A percentile compares a stretch with the other conserved stretches of the same genome.
Conservation (phyloP, 1,140 invertebrate species). For the Hycleus cichorii region DNA sequence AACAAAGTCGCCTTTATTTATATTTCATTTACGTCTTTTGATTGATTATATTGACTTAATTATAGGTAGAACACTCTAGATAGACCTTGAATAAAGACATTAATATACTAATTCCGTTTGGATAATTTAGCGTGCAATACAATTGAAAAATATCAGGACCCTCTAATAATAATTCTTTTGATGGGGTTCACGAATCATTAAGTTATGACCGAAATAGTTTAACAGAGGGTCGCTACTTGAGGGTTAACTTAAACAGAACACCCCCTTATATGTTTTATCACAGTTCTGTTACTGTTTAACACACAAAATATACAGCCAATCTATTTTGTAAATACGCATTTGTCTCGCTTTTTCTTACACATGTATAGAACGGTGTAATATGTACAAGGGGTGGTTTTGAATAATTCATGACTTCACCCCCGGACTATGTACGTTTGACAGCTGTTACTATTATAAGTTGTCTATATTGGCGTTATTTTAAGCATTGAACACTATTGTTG, state of each 20-base stretch:
- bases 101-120: slow-evolving; percentile 15
- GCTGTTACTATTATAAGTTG: slow-evolving; percentile 21
- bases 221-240: slow-evolving; percentile 21
- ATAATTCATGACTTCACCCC: slow-evolving; percentile 28
- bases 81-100: slow-evolving; percentile 23
- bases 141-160: slow-evolving; percentile 16
- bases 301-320: slow-evolving; percentile 1
- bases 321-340: slow-evolving; percentile 16
- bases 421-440: slow-evolving; percentile 14
- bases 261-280: too few species aligned
- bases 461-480: slow-evolving; percentile 26
- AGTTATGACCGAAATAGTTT: slow-evolving; percentile 29
- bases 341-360: too few species aligned
- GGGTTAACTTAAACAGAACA: slow-evolving; percentile 3
- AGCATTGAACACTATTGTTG: slow-evolving; percentile 3
- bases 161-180: slow-evolving; percentile 20
- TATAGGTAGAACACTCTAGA: slow-evolving; percentile 8
- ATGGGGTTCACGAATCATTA: slow-evolving; percentile 31
- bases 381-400: slow-evolving; percentile 27
- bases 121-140: slow-evolving; percentile 15
- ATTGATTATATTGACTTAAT: slow-evolving; percentile 23
- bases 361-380: slow-evolving; percentile 17
- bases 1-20: slow-evolving; percentile 18
- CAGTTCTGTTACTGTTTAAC: too few species aligned
- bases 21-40: slow-evolving; percentile 19